Percentiles rank a stretch among this genome's conserved stretches.
Evolutionary conservation across 1,140 invertebrate species (phyloP).

Genomic region (Pseudomyrmex pallidus): DNA sequence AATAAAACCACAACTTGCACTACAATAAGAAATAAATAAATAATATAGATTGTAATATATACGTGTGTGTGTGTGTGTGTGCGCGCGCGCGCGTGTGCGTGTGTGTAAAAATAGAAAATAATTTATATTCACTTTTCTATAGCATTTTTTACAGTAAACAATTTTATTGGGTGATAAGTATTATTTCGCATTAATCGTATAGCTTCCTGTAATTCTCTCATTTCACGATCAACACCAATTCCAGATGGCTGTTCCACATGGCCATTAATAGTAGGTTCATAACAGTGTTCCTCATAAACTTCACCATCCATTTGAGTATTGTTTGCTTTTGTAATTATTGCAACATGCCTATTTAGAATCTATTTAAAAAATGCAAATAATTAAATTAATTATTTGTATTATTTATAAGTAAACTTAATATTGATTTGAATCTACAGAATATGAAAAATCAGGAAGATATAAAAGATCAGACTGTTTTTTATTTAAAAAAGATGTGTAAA

Average conservation of each 20-base stretch:
- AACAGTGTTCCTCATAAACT: conserved; percentile 71
- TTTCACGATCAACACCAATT: conserved; percentile 87
- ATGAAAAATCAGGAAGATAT: no score
- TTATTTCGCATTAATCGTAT: conserved; percentile 86
- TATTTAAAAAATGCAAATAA: conserved; percentile 42
- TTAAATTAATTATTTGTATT: no score
- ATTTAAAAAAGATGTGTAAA: no score
- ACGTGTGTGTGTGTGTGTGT: background rate
- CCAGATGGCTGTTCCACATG: conserved; percentile 86
- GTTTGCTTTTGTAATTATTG: conserved; percentile 81
- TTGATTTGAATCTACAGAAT: no score
- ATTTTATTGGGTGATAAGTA: conserved; percentile 86
- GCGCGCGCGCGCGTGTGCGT: rapidly evolving
- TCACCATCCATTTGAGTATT: conserved; percentile 76
- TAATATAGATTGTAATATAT: background rate
- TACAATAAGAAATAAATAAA: conserved; percentile 73
- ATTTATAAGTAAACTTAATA: no score
- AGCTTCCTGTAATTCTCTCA: conserved; percentile 87
- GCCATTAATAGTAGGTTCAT: conserved; percentile 84
- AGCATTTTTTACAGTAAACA: conserved; percentile 87
- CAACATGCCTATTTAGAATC: conserved; percentile 84
- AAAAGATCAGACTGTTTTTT: no score
- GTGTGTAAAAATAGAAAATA: background rate
- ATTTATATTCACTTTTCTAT: conserved; percentile 85
- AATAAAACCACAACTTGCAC: conserved; percentile 86